Base-by-base conservation (phyloP, 2,888 invertebrate genomes). In the Linyphia triangularis region DNA sequence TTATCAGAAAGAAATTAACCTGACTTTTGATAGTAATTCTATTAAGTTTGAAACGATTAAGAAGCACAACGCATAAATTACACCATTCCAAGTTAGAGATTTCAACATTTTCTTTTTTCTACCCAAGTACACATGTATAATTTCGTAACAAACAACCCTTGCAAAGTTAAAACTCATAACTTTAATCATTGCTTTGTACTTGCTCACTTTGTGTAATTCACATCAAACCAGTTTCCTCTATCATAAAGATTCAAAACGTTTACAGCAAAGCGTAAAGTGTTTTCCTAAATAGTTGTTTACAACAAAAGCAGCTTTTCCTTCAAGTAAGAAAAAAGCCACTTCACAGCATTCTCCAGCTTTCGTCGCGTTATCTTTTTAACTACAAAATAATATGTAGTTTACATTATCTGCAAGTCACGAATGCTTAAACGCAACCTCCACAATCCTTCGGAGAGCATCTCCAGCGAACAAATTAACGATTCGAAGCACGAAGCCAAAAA, bases 381-480 rank as follows among this genome's bases (percentile, higher is more conserved):
- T 51, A 57, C 51, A 30, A 75, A 61, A 33, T 59, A 75, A 77
- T 77, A 63, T n/a, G 24, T 24, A 63, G 7, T 24, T 40, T 2
- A 22, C 10, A 77, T 37, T 65, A 37, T 51, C 67, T 51, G 30
- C 19, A 30, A 65, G 43, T 79, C 79, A 67, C 67, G 65, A 43
- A 65, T 43, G 22, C 19, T 2, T 9, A 33, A 33, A 9, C n/a
- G 22, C 13, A 28, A 19, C 61, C 16, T 61, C 61, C 24, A 37
- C 10, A n/a, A 28, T 19, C n/a, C n/a, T 6, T 37, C 1, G 16
- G n/a, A 51, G 3, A 37, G 33, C 33, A 61, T 13, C 61, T 10
- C 59, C 30, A 10, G 6, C 24, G 6, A 22, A 43, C 63, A 37
- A 77, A 77, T 77, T 77, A 77, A 40, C 28, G 24, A 63, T 28